These are phyloP conservation scores for Ranitomeya variabilis DNA, from an alignment of 2,113 vertebrate species.

Conservation along the genomic window DNA sequence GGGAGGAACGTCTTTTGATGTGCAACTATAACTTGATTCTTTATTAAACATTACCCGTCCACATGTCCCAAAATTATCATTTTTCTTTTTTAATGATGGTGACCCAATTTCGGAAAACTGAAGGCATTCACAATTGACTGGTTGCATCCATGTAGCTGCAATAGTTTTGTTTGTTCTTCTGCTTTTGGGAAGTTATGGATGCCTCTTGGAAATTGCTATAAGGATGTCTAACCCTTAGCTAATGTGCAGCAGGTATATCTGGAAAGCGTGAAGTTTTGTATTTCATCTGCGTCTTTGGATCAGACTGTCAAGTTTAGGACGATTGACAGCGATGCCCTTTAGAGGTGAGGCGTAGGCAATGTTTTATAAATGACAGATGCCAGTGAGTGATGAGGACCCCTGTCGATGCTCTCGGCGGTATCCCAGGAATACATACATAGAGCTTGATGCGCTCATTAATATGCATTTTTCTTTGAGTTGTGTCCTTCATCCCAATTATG, in stretches of 20 bases:
- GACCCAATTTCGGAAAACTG: not conserved
- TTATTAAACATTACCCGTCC: not conserved
- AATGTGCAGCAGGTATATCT: not conserved
- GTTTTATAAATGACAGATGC: slow-evolving; percentile 8
- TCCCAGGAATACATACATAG: not conserved
- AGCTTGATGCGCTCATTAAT: not conserved
- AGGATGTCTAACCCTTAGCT: not conserved
- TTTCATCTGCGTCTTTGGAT: not conserved
- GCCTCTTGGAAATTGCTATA: not conserved
- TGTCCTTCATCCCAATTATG: not conserved
- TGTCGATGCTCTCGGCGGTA: not conserved
- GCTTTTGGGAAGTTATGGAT: not conserved
- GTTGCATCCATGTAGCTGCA: not conserved
- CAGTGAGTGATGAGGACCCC: not conserved
- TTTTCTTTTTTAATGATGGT: not conserved
- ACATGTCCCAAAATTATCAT: not conserved
- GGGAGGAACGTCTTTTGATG: not conserved
- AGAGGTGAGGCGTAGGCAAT: not conserved
- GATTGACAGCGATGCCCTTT: slow-evolving; percentile 9
- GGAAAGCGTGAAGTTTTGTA: not conserved
- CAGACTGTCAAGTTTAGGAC: slow-evolving; percentile 1
- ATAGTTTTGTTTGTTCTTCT: not conserved
- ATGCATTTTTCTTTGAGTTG: not conserved
- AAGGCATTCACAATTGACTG: not conserved
- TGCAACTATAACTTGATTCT: not conserved